Evolutionary conservation across 2,113 vertebrate species (phyloP), one percentile per base, ranked within the genome.

Genomic region (Ceyx melanurus): DNA sequence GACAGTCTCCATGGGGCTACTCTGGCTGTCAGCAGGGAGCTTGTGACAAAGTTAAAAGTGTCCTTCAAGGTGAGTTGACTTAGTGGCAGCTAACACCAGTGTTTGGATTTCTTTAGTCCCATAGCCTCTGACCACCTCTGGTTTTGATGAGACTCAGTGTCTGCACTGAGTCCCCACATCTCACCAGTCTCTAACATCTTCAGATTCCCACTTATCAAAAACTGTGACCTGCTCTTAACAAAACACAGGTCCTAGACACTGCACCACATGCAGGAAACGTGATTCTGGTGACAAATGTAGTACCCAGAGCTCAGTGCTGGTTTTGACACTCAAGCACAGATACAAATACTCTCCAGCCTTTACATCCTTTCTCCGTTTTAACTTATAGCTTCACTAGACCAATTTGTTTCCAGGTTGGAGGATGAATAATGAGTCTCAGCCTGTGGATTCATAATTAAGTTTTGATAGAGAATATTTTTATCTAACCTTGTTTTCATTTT

Each of bases 331-430:
- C 1, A 1, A 85, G 71, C 87, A 80, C 14, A 75, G 75, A 53
- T 60, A 87, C 67, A 83, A 53, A 91, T 91, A 82, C 77, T 95
- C 85, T 48, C 60, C 60, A 88, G 64, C 65, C 89, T 83, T 80
- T 93, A 80, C 65, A 76, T 89, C 60, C 31, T 92, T 87, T 93
- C 95, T 83, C 75, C 81, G 48, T 92, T 96, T 91, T 93, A 89
- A 87, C 94, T 93, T 85, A 16, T 82, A 57, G 87, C 82, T 94
- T 95, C 96, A 92, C 94, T 94, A 94, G 61, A 73, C 92, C 93
- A 92, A 96, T 95, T 96, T 92, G 75, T 85, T 96, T 92, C 82
- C 92, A 94, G 88, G 92, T 93, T 94, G 87, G 87, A 95, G 87
- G 61, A 96, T 94, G 93, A 96, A 95, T 96, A 96, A 96, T 77